Evolutionary conservation across 2,888 invertebrate genomes (phyloP).

Genomic region (Anorthoa munda): DNA sequence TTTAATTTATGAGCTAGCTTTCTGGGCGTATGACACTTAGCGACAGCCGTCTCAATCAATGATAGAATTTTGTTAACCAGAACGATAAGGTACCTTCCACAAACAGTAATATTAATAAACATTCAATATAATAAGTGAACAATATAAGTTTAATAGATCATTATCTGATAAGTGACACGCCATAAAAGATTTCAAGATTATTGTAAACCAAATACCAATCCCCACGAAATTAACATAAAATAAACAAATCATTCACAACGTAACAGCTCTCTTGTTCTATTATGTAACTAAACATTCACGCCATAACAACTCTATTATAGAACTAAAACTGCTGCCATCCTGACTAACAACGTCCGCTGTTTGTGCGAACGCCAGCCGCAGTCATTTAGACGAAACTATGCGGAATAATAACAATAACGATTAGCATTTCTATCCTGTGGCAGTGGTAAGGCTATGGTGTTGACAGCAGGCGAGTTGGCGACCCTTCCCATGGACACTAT

Average conservation of each 20-base stretch:
- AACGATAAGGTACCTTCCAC: too few species aligned
- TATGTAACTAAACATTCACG: not conserved
- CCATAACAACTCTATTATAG: conserved; percentile 4
- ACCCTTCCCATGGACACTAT: conserved; percentile 29
- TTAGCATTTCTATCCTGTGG: conserved; percentile 45
- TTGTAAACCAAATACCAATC: too few species aligned
- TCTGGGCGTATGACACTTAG: too few species aligned
- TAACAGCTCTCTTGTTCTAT: too few species aligned
- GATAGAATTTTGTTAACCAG: too few species aligned
- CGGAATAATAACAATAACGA: conserved; percentile 38
- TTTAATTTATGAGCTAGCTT: too few species aligned
- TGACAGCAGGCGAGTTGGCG: conserved; percentile 40
- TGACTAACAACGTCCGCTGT: conserved; percentile 6
- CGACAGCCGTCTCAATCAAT: too few species aligned
- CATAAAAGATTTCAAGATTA: too few species aligned
- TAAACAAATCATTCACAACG: not conserved
- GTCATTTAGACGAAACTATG: conserved; percentile 51
- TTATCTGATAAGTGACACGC: too few species aligned
- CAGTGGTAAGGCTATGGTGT: conserved; percentile 29
- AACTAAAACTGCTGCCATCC: not conserved
- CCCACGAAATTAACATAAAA: not conserved
- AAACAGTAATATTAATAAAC: too few species aligned
- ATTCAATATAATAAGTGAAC: too few species aligned
- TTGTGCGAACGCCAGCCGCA: conserved; percentile 22
- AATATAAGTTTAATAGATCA: too few species aligned